Base-by-base conservation (phyloP, 2,888 invertebrate species). In the Tenthredo amoena region DNA sequence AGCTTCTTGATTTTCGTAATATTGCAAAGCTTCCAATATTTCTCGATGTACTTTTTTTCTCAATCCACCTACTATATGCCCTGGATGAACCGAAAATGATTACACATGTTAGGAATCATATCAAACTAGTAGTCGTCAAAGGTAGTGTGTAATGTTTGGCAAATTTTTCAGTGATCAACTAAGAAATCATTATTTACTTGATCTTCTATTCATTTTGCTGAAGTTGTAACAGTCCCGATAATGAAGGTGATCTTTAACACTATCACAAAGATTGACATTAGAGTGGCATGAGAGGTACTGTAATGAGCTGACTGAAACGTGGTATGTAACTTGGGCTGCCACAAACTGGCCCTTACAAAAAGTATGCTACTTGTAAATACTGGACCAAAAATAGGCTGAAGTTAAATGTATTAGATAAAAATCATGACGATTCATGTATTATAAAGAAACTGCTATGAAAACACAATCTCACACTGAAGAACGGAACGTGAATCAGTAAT, bases 51-150 rank as follows among this genome's bases (percentile, higher is more conserved):
- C 65, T 68, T 68, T 68, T 31, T 68, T 68, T 31, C 12, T 31
- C 2, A 31, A 31, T 68, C 68, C 68, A 68, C 2, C 68, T 26
- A 1, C 68, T 2, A 31, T 68, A 68, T 15, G 6, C 26, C 31
- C 68, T 68, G 68, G 6, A 68, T 68, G 68, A 68, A 68, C 6
- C 68, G 31, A 68, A 21, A 68, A 68, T 68, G 31, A 68, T 68
- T 26, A 9, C 26, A 65, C 4, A 21, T 12, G 10, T 65, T 65
- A 26, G 26, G 4, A 65, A n/a, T 65, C 65, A 12, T 65, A n/a
- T n/a, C n/a, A n/a, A n/a, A n/a, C n/a, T n/a, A n/a, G 65, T 65
- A 65, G 65, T 31, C 9, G 7, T 65, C 31, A 65, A 31, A 65
- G 26, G 65, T 65, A 31, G 2, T 9, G n/a, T 65, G 21, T 65